Evolutionary conservation across 92 coral and sea anemone genomes (phyloP), one percentile per base, ranked within the genome.

Genomic region (Phenganax subtilis): DNA sequence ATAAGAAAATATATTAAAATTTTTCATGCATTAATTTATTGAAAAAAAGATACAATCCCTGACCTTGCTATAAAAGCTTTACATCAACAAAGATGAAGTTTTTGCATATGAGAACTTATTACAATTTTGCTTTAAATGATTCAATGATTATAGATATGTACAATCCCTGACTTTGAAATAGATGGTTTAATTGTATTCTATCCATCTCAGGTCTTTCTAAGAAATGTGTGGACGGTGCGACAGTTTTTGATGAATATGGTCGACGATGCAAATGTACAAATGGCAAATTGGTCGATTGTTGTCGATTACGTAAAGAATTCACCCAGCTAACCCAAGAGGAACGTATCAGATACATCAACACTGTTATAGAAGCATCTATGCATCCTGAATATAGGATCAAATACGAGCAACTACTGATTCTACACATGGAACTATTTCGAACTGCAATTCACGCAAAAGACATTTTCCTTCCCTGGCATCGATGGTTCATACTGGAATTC

Each of bases 381-480:
- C 79, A 91, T 72, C 85, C 86, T 2, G 51, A 59, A 67, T 91
- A 86, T 85, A 89, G 81, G 71, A 87, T 66, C 17, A 85, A 81
- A 31, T 91, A 87, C 80, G 89, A 82, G 71, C 68, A 59, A 17
- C 61, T 91, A 1, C 31, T 88, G n/a, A 87, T 62, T 2, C 27
- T 51, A 15, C 89, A 93, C 81, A 83, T 71, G 75, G 64, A 16
- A 5, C 16, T 85, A 8, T 91, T 88, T 75, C 3, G 66, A 0
- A 76, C 80, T 7, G 87, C 90, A 10, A 93, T 93, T 81, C 96
- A 93, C 85, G 85, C 66, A n/a, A 14, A 30, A 12, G 65, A 31
- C 0, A 86, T 89, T 52, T 93, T 93, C 75, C 85, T 93, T 9
- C 17, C 97, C 0, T 93, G 97, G 97, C 97, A 93, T 87, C 90